Evolutionary conservation across 2,113 vertebrate species (phyloP), one percentile per base, ranked within the genome.

Genomic region (Xyliphius kryptos): DNA sequence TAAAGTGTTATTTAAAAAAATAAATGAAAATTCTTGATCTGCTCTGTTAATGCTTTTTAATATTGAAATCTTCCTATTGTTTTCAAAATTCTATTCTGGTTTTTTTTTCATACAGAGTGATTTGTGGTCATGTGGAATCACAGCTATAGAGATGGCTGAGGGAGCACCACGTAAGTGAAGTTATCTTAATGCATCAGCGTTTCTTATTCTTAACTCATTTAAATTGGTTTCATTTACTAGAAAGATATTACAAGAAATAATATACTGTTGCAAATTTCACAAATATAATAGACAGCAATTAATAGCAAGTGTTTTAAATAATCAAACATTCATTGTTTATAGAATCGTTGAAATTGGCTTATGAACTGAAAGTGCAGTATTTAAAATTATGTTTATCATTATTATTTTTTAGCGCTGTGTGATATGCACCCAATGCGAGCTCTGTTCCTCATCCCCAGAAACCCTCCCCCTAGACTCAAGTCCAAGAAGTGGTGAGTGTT

Each of bases 371-470:
- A n/a, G n/a, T n/a, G n/a, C n/a, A n/a, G n/a, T n/a, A n/a, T 22
- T 17, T 49, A 13, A 11, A n/a, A 3, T 16, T 61, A 13, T 13
- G 7, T 47, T 47, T 53, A 19, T 38, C 13, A 56, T 43, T 57
- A n/a, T 14, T 36, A 32, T 32, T 51, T 52, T 71, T 19, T 81
- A 99, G 95, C 96, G 0, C 90, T 99, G 74, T 99, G 96, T 77
- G 96, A 99, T 84, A 99, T 99, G 96, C 96, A 99, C 74, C 96
- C 96, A 20, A 99, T 99, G 96, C 91, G 96, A 87, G 96, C 96
- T 7, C 91, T 99, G 79, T 99, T 99, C 86, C 94, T 99, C 83
- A 99, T 99, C 69, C 96, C 96, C 75, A 91, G 96, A 81, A 98
- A 98, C 74, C 96, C 96, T 74, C 96, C 96, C 37, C 95, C 96